Percentiles rank a stretch among this genome's conserved stretches.
Evolutionary conservation across 1,140 invertebrate species (phyloP).

Genomic region (Protaetia brevitarsis): DNA sequence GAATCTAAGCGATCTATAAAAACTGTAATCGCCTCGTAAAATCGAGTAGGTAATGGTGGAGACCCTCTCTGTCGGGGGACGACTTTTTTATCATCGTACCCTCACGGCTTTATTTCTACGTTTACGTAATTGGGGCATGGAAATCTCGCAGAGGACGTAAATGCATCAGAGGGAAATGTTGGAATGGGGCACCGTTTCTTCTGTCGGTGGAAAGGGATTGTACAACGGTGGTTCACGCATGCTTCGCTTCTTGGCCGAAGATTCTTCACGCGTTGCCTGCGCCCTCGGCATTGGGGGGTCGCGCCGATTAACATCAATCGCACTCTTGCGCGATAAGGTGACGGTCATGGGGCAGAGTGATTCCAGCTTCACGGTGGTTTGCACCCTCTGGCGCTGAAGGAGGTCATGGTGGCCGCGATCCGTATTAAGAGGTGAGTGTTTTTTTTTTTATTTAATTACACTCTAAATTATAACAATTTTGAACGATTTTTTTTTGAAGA

Average conservation of each 20-base stretch:
- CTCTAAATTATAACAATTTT: background rate
- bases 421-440: constrained; percentile 15
- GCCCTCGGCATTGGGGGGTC: background rate
- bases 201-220: too few relatives aligned
- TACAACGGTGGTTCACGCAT: background rate
- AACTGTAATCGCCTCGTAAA: too few relatives aligned
- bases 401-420: constrained; percentile 18
- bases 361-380: constrained; percentile 54
- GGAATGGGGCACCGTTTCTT: too few relatives aligned
- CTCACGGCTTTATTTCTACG: too few relatives aligned
- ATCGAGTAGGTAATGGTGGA: too few relatives aligned
- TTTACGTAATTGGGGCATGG: too few relatives aligned
- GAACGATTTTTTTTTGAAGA: background rate
- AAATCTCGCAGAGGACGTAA: too few relatives aligned
- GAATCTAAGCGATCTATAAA: too few relatives aligned
- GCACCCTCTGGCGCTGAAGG: constrained; percentile 52
- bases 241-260: background rate
- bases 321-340: background rate
- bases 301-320: background rate
- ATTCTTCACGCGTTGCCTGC: too few relatives aligned
- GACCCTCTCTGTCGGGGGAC: too few relatives aligned
- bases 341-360: constrained; percentile 53
- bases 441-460: background rate
- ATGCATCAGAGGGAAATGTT: too few relatives aligned
- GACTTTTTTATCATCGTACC: too few relatives aligned